phyloP scores from a whole-genome alignment of 2,888 invertebrate genomes.

The Zelleria hepariella region DNA sequence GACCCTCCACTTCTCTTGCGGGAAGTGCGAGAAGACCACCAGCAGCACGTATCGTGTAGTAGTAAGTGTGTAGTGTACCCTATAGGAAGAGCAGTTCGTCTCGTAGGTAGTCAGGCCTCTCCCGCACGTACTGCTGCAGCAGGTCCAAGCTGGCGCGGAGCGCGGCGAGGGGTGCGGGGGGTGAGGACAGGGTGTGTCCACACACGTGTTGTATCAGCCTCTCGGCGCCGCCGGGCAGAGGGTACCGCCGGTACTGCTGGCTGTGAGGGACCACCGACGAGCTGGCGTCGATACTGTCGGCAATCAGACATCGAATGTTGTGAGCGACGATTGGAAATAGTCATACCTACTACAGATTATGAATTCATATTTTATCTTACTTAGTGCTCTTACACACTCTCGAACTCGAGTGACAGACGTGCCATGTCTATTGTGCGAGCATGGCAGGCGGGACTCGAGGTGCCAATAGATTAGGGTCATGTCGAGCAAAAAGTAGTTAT shows the following conservation, averaged over 20 bases:
- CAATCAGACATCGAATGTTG: background rate
- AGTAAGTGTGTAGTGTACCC: too few species aligned
- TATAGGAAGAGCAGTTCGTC: conserved; percentile 31
- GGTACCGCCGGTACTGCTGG: conserved; percentile 48
- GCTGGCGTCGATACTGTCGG: conserved; percentile 20
- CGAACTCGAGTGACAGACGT: too few species aligned
- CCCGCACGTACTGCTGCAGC: conserved; percentile 18
- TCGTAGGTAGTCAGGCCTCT: conserved; percentile 32
- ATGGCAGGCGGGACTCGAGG: too few species aligned
- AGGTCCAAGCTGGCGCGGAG: conserved; percentile 8
- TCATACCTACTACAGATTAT: too few species aligned
- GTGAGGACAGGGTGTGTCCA: conserved; percentile 6
- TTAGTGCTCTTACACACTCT: too few species aligned
- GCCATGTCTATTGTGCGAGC: too few species aligned
- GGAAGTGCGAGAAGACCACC: too few species aligned
- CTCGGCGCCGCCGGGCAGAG: conserved; percentile 31
- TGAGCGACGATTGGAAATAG: background rate
- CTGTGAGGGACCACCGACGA: conserved; percentile 31
- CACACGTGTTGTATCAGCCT: conserved; percentile 28
- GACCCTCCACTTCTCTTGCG: too few species aligned
- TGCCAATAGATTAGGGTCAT: too few species aligned
- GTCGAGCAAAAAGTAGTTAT: too few species aligned
- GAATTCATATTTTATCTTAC: background rate
- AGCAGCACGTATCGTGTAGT: background rate
- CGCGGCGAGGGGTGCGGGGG: background rate